Percentiles rank a stretch among this genome's conserved stretches.
Evolutionary conservation across 2,113 vertebrate genomes (phyloP).

Genomic region (Tenrec ecaudatus): DNA sequence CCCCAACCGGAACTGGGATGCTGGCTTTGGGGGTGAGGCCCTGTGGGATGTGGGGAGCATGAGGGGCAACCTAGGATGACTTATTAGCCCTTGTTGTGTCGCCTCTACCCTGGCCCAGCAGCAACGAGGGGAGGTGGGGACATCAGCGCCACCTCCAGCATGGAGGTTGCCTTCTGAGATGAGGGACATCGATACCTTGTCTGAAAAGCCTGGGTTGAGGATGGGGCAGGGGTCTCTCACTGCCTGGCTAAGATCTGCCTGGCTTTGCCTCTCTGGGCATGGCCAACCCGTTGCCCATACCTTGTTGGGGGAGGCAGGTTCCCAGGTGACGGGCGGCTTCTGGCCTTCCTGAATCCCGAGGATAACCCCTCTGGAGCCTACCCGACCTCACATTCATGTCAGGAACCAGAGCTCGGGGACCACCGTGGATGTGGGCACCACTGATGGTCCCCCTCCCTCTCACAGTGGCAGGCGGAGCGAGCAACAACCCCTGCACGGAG

Average conservation of each 20-base stretch:
- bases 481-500: constrained; percentile 89
- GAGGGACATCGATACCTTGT: not conserved
- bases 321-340: not conserved
- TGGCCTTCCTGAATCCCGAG: not conserved
- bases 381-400: not conserved
- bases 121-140: accelerated
- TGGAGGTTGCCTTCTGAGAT: not conserved
- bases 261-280: not conserved
- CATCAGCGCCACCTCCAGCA: not conserved
- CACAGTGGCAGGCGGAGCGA: constrained; percentile 91
- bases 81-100: not conserved
- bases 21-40: constrained; percentile 91
- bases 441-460: not conserved
- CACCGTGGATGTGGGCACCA: not conserved
- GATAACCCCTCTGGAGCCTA: not conserved
- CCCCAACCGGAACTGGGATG: constrained; percentile 96
- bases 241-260: not conserved
- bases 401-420: not conserved
- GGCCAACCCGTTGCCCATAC: not conserved
- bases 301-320: not conserved
- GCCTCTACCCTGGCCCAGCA: not conserved
- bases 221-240: not conserved
- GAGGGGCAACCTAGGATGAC: not conserved
- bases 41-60: not conserved
- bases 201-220: too few relatives aligned